phyloP scores from a whole-genome alignment of 2,888 invertebrate genomes.

The Trichogramma dendrolimi region DNA sequence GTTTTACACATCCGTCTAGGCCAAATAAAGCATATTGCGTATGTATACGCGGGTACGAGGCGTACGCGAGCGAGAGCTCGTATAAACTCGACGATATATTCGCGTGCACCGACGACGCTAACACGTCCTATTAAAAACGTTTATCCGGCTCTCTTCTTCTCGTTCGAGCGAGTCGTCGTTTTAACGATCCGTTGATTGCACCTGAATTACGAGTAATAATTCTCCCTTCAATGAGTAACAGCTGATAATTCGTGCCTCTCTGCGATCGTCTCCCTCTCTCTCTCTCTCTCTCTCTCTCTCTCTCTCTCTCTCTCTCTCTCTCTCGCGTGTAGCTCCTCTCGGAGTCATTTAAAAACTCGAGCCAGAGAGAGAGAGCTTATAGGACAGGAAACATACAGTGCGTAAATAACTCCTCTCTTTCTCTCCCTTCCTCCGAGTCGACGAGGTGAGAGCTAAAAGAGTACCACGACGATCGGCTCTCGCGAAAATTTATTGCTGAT shows the following conservation, averaged over 20 bases:
- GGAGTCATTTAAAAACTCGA: no score
- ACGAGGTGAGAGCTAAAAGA: no score
- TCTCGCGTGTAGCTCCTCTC: neutral
- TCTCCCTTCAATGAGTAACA: conserved; percentile 23
- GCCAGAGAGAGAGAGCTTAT: no score
- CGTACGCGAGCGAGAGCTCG: no score
- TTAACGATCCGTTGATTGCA: conserved; percentile 25
- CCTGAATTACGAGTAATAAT: conserved; percentile 27
- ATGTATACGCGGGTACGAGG: no score
- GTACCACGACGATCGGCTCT: conserved; percentile 12
- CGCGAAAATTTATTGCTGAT: conserved; percentile 37
- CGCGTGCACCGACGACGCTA: no score
- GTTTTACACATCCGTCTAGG: no score
- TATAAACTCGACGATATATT: no score
- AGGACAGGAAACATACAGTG: conserved; percentile 21
- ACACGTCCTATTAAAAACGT: no score
- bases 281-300: conserved; percentile 4
- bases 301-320: conserved; percentile 19
- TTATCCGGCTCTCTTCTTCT: neutral
- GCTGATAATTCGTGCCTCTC: conserved; percentile 29
- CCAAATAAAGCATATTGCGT: no score
- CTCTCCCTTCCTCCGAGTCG: no score
- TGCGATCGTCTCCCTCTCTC: conserved; percentile 33
- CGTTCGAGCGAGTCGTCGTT: neutral
- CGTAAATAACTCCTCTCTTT: conserved; percentile 14